Conservation (phyloP, 2,888 invertebrate species). For the Nysson spinosus region DNA sequence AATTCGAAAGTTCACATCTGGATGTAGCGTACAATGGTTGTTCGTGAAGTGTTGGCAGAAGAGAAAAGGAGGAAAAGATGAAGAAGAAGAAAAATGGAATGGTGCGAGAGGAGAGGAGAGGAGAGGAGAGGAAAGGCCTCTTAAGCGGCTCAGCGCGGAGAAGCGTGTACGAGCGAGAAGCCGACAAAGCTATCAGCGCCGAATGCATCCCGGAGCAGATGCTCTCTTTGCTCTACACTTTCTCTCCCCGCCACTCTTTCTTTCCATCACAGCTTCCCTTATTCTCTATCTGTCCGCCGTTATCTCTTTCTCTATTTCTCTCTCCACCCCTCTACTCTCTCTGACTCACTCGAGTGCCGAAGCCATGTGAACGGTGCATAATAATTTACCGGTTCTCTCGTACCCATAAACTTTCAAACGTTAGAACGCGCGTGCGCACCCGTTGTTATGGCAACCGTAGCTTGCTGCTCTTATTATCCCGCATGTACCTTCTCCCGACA, state of each 20-base stretch:
- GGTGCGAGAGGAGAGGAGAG: conserved; percentile 24
- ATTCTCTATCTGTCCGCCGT: conserved; percentile 28
- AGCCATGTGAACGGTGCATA: conserved; percentile 49
- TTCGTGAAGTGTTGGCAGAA: conserved; percentile 33
- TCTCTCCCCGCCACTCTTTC: not conserved
- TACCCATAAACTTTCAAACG: conserved; percentile 24
- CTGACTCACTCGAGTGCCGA: conserved; percentile 42
- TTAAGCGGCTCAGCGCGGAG: conserved; percentile 68
- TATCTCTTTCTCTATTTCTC: conserved; percentile 47
- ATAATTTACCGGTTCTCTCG: conserved; percentile 51
- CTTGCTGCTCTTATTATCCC: too few species aligned
- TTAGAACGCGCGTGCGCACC: conserved; percentile 10
- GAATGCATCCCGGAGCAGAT: conserved; percentile 60
- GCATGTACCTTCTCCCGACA: not conserved
- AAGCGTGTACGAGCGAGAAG: conserved; percentile 63
- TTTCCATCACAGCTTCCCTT: not conserved
- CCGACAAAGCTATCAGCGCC: conserved; percentile 73
- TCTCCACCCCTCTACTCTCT: conserved; percentile 7
- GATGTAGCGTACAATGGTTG: conserved; percentile 10
- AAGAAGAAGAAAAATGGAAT: too few species aligned
- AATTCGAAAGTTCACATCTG: too few species aligned
- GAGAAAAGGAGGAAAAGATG: conserved; percentile 26
- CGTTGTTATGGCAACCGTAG: too few species aligned
- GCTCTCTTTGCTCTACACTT: conserved; percentile 40
- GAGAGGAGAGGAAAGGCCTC: conserved; percentile 54